Conservation (phyloP, 1,140 invertebrate species). For the Apis dorsata region DNA sequence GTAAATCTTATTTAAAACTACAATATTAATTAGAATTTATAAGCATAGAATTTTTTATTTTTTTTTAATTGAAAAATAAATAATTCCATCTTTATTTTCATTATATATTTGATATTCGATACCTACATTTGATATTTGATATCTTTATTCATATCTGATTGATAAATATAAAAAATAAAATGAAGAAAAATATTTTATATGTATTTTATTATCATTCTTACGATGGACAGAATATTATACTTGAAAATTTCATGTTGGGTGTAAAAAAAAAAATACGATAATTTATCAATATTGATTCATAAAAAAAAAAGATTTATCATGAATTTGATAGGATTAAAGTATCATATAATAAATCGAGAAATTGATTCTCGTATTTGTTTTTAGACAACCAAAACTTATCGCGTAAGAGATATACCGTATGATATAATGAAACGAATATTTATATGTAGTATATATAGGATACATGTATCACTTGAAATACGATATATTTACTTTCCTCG, state of each 20-base stretch:
- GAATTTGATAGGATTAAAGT: background rate
- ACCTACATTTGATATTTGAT: background rate
- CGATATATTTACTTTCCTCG: conserved; percentile 55
- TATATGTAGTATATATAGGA: background rate
- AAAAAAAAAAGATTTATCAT: no score
- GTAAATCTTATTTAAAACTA: background rate
- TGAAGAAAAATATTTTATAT: background rate
- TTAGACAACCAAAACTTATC: background rate
- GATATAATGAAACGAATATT: conserved; percentile 29
- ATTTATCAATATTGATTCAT: background rate
- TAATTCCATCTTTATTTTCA: background rate
- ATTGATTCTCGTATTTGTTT: conserved; percentile 1
- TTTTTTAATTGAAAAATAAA: background rate
- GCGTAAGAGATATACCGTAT: background rate
- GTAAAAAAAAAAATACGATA: conserved; percentile 4
- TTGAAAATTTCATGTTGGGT: background rate
- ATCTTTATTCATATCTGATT: background rate
- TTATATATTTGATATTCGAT: background rate
- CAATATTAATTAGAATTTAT: background rate
- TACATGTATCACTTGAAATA: conserved; percentile 45
- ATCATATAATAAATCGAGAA: conserved; percentile 18
- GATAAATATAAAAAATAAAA: background rate
- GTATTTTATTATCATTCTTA: background rate
- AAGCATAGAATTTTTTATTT: background rate
- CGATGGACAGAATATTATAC: background rate